phyloP scores from a whole-genome alignment of 2,888 invertebrate genomes.

The Crocallis elinguaria region DNA sequence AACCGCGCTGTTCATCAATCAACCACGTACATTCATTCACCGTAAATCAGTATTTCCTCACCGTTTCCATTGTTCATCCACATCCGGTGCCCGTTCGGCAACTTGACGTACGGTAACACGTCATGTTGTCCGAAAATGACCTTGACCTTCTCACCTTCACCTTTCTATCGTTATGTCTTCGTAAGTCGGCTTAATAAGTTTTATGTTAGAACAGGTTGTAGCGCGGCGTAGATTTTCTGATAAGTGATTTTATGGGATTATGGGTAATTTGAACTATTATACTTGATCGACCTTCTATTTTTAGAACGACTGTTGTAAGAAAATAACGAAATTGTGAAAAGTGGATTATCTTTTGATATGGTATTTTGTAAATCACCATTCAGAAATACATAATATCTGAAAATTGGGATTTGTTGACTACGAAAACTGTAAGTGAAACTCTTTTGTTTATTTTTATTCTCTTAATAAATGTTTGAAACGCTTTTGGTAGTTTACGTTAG shows the following conservation, averaged over 20 bases:
- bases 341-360: too few species aligned
- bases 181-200: conserved; percentile 12
- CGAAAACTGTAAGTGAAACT: too few species aligned
- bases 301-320: too few species aligned
- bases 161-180: conserved; percentile 18
- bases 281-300: too few species aligned
- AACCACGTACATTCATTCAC: conserved; percentile 12
- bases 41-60: conserved; percentile 19
- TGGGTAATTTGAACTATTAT: neutral
- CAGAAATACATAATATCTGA: too few species aligned
- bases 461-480: too few species aligned
- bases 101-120: too few species aligned
- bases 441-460: too few species aligned
- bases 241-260: conserved; percentile 3
- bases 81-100: neutral
- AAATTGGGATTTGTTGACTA: too few species aligned
- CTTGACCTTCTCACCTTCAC: conserved; percentile 15
- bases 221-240: neutral
- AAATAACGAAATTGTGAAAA: too few species aligned
- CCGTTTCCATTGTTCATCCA: conserved; percentile 17
- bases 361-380: too few species aligned
- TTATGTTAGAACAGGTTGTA: conserved; percentile 5
- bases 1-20: conserved; percentile 14
- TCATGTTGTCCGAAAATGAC: neutral
- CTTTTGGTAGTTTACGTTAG: too few species aligned